Conservation (phyloP, 2,797 vertebrate genomes). For the Pyrocephalus nanus region DNA sequence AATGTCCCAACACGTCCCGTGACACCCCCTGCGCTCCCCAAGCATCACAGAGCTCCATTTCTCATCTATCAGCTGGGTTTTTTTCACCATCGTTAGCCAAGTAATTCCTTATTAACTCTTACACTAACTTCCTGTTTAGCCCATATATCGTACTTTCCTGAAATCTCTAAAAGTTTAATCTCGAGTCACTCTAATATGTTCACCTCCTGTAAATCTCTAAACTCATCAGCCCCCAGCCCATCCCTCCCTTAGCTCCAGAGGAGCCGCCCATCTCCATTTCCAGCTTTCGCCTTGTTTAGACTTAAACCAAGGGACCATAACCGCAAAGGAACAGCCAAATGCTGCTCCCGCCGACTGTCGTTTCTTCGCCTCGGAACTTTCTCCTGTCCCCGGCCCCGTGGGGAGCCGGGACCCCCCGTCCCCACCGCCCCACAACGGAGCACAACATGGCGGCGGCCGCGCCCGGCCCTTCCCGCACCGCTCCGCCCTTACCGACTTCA, state of each 20-base stretch:
- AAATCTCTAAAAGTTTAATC: background rate
- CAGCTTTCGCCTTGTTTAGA: background rate
- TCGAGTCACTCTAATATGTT: no score
- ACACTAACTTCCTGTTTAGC: background rate
- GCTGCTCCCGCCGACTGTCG: background rate
- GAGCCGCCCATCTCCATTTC: background rate
- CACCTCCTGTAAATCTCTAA: background rate
- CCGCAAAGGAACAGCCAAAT: no score
- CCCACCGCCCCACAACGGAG: background rate
- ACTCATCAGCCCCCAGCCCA: background rate
- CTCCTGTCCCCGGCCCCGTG: rapidly evolving
- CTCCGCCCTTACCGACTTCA: constrained; percentile 58
- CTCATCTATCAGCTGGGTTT: rapidly evolving
- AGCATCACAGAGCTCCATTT: no score
- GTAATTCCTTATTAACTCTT: background rate
- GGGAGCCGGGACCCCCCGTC: background rate
- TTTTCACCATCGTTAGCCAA: background rate
- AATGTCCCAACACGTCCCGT: background rate
- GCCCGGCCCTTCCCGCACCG: background rate
- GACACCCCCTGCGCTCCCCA: background rate
- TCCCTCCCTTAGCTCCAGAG: background rate
- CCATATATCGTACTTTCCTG: background rate
- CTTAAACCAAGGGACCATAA: background rate
- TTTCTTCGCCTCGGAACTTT: rapidly evolving
- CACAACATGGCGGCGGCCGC: constrained; percentile 47